Conservation (phyloP, 2,888 invertebrate species). For the Anthoptus insignis region DNA sequence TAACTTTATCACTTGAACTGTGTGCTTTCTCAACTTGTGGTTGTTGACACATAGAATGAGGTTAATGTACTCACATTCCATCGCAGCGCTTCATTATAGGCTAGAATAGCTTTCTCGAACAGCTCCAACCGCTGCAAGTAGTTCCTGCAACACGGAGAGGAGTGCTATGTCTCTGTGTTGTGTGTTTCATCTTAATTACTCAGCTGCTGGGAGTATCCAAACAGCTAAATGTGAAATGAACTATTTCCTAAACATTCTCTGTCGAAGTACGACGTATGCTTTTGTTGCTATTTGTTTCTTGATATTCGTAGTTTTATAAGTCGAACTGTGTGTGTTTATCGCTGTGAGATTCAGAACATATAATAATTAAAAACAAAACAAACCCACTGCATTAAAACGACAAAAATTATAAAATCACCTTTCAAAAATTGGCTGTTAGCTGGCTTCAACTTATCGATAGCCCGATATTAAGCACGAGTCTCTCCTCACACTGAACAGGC, state of each 20-base stretch:
- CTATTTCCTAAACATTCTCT: background rate
- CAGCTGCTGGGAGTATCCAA: background rate
- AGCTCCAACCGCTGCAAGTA: constrained; percentile 77
- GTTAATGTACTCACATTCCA: constrained; percentile 74
- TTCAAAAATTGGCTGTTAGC: too few species aligned
- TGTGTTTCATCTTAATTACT: constrained; percentile 22
- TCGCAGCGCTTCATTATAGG: constrained; percentile 78
- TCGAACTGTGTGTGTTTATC: too few species aligned
- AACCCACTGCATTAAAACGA: too few species aligned
- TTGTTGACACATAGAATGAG: background rate
- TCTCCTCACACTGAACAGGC: too few species aligned
- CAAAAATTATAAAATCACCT: too few species aligned
- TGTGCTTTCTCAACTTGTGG: background rate
- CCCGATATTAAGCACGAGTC: too few species aligned
- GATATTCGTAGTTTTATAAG: too few species aligned
- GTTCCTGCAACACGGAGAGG: constrained; percentile 65
- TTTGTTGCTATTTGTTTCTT: too few species aligned
- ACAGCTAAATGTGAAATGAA: background rate
- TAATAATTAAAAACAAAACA: too few species aligned
- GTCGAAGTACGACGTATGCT: too few species aligned
- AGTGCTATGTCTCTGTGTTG: constrained; percentile 17
- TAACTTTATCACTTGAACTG: background rate
- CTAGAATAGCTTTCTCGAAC: constrained; percentile 77
- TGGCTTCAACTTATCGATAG: too few species aligned
- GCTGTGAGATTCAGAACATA: too few species aligned